phyloP scores from a whole-genome alignment of 1,140 invertebrate species.

The Drosophila pseudoananassae region DNA sequence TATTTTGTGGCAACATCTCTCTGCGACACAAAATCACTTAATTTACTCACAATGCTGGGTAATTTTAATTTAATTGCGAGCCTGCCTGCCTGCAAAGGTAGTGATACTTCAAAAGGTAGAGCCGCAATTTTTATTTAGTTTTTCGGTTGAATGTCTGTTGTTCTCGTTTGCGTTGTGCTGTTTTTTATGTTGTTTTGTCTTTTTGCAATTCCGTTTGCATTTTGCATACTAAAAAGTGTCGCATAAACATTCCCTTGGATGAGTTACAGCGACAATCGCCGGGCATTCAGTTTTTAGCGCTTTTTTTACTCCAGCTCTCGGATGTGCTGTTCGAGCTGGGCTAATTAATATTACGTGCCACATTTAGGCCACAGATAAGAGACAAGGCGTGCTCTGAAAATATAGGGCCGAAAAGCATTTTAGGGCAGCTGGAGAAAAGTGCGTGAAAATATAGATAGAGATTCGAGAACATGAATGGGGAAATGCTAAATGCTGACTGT shows the following conservation, averaged over 20 bases:
- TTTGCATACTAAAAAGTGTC: constrained; percentile 61
- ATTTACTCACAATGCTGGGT: constrained; percentile 35
- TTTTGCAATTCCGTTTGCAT: constrained; percentile 41
- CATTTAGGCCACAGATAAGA: constrained; percentile 56
- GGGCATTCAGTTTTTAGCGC: constrained; percentile 25
- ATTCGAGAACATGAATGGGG: constrained; percentile 32
- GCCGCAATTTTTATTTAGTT: constrained; percentile 24
- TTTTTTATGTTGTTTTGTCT: constrained; percentile 9
- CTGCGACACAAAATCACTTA: constrained; percentile 28
- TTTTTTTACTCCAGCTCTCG: constrained; percentile 2
- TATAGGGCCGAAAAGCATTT: constrained; percentile 52
- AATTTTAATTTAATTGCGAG: constrained; percentile 53
- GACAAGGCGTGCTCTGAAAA: constrained; percentile 65
- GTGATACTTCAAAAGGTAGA: constrained; percentile 38
- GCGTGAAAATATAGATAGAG: constrained; percentile 46
- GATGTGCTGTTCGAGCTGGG: constrained; percentile 40
- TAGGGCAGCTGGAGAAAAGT: constrained; percentile 52
- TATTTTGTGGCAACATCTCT: constrained; percentile 21
- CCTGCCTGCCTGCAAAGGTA: constrained; percentile 32
- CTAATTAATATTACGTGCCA: constrained; percentile 78
- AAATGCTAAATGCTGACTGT: constrained; percentile 12
- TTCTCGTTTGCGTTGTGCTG: constrained; percentile 26
- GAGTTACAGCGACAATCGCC: constrained; percentile 37
- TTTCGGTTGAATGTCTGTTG: constrained; percentile 19
- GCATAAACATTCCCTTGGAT: constrained; percentile 48